These are phyloP conservation scores for Zelleria hepariella DNA, from an alignment of 2,888 invertebrate genomes.

Conservation along the genomic window DNA sequence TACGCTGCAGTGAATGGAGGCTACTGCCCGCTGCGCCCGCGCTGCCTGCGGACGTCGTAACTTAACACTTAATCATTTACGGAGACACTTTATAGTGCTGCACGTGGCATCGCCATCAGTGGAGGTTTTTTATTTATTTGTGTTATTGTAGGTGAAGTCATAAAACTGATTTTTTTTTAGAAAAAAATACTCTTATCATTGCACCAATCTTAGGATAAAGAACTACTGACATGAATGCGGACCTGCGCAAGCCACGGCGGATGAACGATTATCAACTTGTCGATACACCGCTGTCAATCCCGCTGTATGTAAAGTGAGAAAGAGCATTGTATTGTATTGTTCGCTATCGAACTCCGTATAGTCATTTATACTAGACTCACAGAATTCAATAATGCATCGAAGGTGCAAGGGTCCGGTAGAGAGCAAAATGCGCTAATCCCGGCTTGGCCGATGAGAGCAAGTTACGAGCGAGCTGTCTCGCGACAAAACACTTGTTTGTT, in stretches of 20 bases:
- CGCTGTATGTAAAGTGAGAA: too few relatives aligned
- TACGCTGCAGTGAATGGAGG: conserved; percentile 52
- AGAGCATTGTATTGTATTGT: background rate
- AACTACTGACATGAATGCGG: too few relatives aligned
- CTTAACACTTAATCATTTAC: conserved; percentile 70
- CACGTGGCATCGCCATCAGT: conserved; percentile 12
- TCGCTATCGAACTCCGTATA: background rate
- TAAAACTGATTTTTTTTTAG: too few relatives aligned
- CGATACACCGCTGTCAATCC: too few relatives aligned
- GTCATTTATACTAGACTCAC: too few relatives aligned
- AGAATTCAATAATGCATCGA: background rate
- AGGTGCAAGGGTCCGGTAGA: background rate
- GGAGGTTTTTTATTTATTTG: background rate
- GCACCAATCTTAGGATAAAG: too few relatives aligned
- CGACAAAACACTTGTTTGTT: conserved; percentile 64
- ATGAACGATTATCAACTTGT: too few relatives aligned
- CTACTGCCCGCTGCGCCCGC: conserved; percentile 56
- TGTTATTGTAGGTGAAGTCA: background rate
- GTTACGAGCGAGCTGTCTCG: conserved; percentile 30
- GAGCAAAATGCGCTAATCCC: conserved; percentile 20
- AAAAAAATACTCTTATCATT: too few relatives aligned
- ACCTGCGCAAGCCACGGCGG: too few relatives aligned
- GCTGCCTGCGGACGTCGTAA: conserved; percentile 50
- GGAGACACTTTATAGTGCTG: conserved; percentile 57
- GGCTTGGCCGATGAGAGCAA: conserved; percentile 1